phyloP scores from a whole-genome alignment of 2,113 vertebrate species.

The Tenebrosternarchus preto region DNA sequence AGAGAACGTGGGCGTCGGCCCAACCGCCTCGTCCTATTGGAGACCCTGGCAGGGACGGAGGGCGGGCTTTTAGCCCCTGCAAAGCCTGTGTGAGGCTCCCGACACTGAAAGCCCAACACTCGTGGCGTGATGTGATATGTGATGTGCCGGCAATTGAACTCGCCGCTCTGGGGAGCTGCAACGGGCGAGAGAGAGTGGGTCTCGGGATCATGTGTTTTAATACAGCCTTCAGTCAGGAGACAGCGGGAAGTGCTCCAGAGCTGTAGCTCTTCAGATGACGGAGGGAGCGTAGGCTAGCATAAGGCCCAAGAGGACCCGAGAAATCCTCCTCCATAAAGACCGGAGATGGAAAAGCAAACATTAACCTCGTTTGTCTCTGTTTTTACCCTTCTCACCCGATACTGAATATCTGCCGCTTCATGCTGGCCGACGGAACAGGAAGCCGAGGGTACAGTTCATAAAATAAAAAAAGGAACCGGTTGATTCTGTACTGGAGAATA shows the following conservation, averaged over 20 bases:
- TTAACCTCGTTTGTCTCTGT: not conserved
- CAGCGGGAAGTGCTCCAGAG: not conserved
- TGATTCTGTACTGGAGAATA: too few relatives aligned
- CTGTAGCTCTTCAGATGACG: not conserved
- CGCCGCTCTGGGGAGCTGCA: not conserved
- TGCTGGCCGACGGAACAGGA: too few relatives aligned
- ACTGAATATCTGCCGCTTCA: too few relatives aligned
- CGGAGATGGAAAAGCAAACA: too few relatives aligned
- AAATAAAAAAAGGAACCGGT: too few relatives aligned
- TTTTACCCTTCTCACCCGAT: too few relatives aligned
- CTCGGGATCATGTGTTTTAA: not conserved
- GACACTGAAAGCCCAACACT: not conserved
- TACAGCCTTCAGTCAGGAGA: not conserved
- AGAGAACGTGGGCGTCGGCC: conserved; percentile 40
- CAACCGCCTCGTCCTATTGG: conserved; percentile 43
- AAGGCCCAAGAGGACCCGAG: not conserved
- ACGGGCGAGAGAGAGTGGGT: not conserved
- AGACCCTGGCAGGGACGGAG: conserved; percentile 9
- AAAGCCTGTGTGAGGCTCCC: too few relatives aligned
- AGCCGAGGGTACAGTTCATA: too few relatives aligned
- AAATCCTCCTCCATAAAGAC: not conserved
- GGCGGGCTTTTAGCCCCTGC: too few relatives aligned
- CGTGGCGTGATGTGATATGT: not conserved
- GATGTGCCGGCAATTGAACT: conserved; percentile 3
- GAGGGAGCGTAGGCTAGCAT: not conserved